Conservation (phyloP, 2,113 vertebrate species). For the Myrmophylax atrothorax region DNA sequence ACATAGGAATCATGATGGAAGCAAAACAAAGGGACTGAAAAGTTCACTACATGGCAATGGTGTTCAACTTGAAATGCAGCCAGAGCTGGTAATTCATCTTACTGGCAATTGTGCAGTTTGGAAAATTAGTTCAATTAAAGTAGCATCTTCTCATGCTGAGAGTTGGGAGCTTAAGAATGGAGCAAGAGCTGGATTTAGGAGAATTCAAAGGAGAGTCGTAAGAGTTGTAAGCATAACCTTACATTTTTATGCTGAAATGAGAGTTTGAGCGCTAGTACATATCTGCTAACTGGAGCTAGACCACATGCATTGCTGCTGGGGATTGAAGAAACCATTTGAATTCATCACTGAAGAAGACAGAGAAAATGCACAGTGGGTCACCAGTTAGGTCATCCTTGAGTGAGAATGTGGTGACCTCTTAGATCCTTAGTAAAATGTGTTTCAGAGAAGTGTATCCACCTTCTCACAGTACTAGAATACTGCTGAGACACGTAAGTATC, state of each 20-base stretch:
- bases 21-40: background rate
- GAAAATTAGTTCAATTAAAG: background rate
- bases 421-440: background rate
- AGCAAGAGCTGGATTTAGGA: background rate
- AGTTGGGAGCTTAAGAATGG: background rate
- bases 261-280: background rate
- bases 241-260: background rate
- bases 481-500: background rate
- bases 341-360: background rate
- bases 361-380: background rate
- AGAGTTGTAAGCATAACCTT: background rate
- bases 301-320: accelerated
- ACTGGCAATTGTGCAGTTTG: background rate
- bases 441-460: background rate
- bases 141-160: background rate
- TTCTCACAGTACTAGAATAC: background rate
- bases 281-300: background rate
- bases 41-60: background rate
- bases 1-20: background rate
- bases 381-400: background rate
- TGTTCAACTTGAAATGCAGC: background rate
- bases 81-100: background rate
- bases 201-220: background rate
- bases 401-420: background rate
- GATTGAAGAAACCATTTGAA: background rate